These are phyloP conservation scores for Leucozona laternaria DNA, from an alignment of 2,888 invertebrate species.

Conservation along the genomic window DNA sequence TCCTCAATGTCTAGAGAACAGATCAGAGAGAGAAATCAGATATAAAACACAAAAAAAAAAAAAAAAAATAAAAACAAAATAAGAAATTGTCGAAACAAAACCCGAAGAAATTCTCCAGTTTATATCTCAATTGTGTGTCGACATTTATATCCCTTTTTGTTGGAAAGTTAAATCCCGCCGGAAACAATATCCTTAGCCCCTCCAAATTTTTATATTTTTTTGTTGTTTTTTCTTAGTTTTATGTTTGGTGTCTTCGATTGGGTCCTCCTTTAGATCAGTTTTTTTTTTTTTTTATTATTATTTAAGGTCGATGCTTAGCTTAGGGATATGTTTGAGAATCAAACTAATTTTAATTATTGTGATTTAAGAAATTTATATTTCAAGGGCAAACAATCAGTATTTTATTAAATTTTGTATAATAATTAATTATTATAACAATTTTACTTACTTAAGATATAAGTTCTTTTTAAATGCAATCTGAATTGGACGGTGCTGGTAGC, in stretches of 20 bases:
- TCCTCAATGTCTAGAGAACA: constrained; percentile 46
- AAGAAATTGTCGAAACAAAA: constrained; percentile 44
- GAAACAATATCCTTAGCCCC: constrained; percentile 37
- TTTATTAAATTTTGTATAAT: too few species aligned
- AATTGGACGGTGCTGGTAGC: too few species aligned
- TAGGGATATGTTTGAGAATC: constrained; percentile 3
- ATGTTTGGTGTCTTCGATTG: constrained; percentile 47
- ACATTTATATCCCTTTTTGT: constrained; percentile 73
- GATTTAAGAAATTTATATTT: too few species aligned
- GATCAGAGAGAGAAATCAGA: constrained; percentile 37
- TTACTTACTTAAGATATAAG: too few species aligned
- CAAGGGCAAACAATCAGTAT: too few species aligned
- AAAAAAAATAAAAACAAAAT: constrained; percentile 4
- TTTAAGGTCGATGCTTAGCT: neutral
- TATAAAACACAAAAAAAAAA: neutral
- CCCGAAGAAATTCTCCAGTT: constrained; percentile 68
- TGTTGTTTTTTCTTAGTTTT: constrained; percentile 26
- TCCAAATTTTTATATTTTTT: neutral
- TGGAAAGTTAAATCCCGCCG: constrained; percentile 57
- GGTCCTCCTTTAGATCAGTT: neutral
- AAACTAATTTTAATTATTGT: neutral
- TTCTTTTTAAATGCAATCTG: too few species aligned
- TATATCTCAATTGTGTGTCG: constrained; percentile 74
- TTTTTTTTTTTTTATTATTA: constrained; percentile 15
- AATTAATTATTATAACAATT: too few species aligned